Evolutionary conservation across 2,797 vertebrate species (phyloP).

Genomic region (Lycodopsis pacificus): DNA sequence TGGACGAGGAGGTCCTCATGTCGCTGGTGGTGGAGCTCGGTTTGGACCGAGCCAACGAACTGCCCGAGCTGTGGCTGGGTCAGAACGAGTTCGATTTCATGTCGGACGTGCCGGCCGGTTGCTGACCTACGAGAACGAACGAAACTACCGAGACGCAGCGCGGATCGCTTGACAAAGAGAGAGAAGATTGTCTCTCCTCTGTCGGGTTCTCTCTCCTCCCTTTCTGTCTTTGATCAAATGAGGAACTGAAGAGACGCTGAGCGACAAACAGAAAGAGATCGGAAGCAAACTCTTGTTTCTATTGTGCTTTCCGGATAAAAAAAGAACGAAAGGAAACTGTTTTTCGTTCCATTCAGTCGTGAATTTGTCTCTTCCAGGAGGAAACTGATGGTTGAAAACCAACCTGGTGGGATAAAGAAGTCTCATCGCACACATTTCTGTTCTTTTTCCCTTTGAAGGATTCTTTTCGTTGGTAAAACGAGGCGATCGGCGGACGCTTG

Average conservation of each 20-base stretch:
- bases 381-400: slow-evolving; percentile 14
- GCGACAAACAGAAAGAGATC: not conserved
- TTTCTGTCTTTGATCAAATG: slow-evolving; percentile 36
- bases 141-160: not conserved
- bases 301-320: not conserved
- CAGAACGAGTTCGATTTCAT: slow-evolving; percentile 91
- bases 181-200: slow-evolving; percentile 30
- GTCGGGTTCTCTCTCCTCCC: slow-evolving; percentile 40
- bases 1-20: slow-evolving; percentile 89
- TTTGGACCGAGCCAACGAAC: slow-evolving; percentile 87
- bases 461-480: too few relatives aligned
- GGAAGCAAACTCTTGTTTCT: not conserved
- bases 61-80: slow-evolving; percentile 90
- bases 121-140: slow-evolving; percentile 67
- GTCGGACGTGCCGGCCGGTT: slow-evolving; percentile 84
- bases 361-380: slow-evolving; percentile 4
- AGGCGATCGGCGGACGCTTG: not conserved
- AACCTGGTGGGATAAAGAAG: not conserved
- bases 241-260: slow-evolving; percentile 42
- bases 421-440: not conserved
- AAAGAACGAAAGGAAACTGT: slow-evolving; percentile 12
- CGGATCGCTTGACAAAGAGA: slow-evolving; percentile 23
- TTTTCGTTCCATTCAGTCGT: not conserved
- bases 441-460: slow-evolving; percentile 1
- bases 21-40: slow-evolving; percentile 90